Evolutionary conservation across 1,140 invertebrate species (phyloP).

Genomic region (Lepeophtheirus salmonis): DNA sequence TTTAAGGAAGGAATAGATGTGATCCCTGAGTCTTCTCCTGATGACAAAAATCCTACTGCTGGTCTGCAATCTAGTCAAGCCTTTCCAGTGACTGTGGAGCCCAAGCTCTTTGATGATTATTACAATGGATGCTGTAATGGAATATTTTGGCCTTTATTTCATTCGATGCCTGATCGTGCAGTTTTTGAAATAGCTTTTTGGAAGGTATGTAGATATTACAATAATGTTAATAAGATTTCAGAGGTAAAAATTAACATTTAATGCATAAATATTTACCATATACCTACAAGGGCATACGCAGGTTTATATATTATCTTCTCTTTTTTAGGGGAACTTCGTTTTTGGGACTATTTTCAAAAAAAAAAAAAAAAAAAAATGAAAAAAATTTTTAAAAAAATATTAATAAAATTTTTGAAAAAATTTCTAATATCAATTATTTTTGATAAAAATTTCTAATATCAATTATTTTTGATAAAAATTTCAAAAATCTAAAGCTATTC

Average conservation of each 20-base stretch:
- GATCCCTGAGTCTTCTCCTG: conserved; percentile 65
- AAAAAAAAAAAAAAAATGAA: too few species aligned
- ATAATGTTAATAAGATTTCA: background rate
- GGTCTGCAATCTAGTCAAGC: conserved; percentile 24
- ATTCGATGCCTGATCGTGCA: conserved; percentile 65
- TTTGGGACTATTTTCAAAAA: too few species aligned
- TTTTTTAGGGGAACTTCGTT: too few species aligned
- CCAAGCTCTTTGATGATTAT: conserved; percentile 46
- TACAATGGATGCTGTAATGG: conserved; percentile 83
- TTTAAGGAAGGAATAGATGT: conserved; percentile 23
- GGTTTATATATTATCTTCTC: too few species aligned
- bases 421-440: too few species aligned
- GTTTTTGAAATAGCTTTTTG: conserved; percentile 57
- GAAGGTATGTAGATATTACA: conserved; percentile 31
- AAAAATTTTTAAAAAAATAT: too few species aligned
- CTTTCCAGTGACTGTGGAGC: conserved; percentile 6
- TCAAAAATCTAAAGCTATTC: too few species aligned
- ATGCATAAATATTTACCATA: too few species aligned
- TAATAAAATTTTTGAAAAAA: too few species aligned
- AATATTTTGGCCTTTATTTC: conserved; percentile 75
- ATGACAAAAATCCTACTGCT: conserved; percentile 61
- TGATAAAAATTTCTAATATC: too few species aligned
- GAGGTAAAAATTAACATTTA: background rate
- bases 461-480: too few species aligned
- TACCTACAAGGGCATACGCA: too few species aligned